These are phyloP conservation scores for Ectropis crepuscularia DNA, from an alignment of 2,888 invertebrate species.

Conservation along the genomic window DNA sequence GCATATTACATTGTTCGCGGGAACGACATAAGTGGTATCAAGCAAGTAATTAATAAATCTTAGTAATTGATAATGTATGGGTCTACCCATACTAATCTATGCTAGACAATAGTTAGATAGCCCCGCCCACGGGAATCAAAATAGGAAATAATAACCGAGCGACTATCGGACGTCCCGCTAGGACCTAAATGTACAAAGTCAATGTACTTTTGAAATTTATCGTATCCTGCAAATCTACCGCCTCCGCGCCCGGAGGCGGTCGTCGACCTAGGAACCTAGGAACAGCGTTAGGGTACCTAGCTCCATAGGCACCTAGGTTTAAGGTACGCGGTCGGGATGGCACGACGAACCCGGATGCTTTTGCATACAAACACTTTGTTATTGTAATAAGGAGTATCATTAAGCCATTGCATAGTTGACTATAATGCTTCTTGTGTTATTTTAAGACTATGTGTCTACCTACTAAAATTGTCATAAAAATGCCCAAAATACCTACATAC, in stretches of 20 bases:
- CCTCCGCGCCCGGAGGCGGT: constrained; percentile 69
- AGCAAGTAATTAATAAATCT: no score
- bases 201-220: constrained; percentile 83
- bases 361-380: constrained; percentile 45
- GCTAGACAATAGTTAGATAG: neutral
- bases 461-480: no score
- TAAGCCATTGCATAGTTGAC: no score
- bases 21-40: no score
- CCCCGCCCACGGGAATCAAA: constrained; percentile 15
- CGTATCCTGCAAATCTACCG: constrained; percentile 80
- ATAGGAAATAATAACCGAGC: constrained; percentile 23
- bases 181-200: constrained; percentile 64
- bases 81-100: neutral
- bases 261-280: constrained; percentile 77
- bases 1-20: no score
- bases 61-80: no score
- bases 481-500: no score
- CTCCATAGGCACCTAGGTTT: constrained; percentile 58
- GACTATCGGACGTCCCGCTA: constrained; percentile 50
- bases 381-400: constrained; percentile 35
- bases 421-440: no score
- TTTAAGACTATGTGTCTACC: no score
- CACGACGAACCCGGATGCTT: constrained; percentile 71
- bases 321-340: constrained; percentile 63
- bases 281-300: constrained; percentile 74